Percentiles rank a stretch among this genome's conserved stretches.
Evolutionary conservation across 1,140 invertebrate genomes (phyloP).

Genomic region (Dryas iulia): DNA sequence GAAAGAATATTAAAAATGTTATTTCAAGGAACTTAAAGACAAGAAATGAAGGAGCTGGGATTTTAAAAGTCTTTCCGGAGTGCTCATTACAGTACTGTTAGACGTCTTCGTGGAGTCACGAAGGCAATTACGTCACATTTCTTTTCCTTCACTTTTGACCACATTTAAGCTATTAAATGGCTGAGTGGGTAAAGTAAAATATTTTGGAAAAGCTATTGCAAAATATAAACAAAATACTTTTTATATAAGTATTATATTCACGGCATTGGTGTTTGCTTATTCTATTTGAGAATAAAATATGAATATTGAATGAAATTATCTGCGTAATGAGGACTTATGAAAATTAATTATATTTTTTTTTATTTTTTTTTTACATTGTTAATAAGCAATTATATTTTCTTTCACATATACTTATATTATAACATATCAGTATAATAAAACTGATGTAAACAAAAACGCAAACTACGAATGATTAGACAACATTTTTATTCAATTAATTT

Average conservation of each 20-base stretch:
- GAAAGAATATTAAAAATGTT: constrained; percentile 37
- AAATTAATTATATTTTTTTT: too few relatives aligned
- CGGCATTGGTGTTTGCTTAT: not conserved
- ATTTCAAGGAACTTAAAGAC: constrained; percentile 42
- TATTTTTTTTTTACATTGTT: too few relatives aligned
- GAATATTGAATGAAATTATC: too few relatives aligned
- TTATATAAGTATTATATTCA: not conserved
- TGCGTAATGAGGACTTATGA: too few relatives aligned
- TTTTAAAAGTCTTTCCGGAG: constrained; percentile 54
- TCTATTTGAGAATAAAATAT: not conserved
- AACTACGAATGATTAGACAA: too few relatives aligned
- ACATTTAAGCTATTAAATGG: constrained; percentile 16
- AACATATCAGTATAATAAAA: too few relatives aligned
- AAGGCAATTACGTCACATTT: constrained; percentile 58
- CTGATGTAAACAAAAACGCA: too few relatives aligned
- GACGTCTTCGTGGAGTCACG: constrained; percentile 50
- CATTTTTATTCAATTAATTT: not conserved
- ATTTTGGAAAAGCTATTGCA: not conserved
- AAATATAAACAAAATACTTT: not conserved
- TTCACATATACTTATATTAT: too few relatives aligned
- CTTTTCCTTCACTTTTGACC: constrained; percentile 38
- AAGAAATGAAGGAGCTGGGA: constrained; percentile 39
- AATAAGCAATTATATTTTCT: too few relatives aligned
- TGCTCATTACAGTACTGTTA: constrained; percentile 55
- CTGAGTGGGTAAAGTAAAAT: constrained; percentile 1